Percentiles rank a stretch among this genome's conserved stretches.
phyloP scores from a whole-genome alignment of 2,797 vertebrate genomes.

The Liparis tanakae region DNA sequence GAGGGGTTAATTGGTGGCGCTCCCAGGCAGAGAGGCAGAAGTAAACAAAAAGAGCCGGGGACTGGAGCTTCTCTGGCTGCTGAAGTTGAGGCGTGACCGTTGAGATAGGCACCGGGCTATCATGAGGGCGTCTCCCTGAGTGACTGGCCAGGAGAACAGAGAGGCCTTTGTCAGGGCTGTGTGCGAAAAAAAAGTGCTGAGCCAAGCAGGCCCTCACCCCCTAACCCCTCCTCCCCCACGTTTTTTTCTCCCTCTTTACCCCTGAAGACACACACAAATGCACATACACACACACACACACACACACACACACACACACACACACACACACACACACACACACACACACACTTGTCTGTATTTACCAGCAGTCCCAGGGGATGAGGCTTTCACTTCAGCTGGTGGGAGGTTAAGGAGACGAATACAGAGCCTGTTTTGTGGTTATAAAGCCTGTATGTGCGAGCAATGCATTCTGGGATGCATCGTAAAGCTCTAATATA shows the following conservation, averaged over 20 bases:
- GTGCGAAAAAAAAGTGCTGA: conserved; percentile 78
- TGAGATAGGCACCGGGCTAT: conserved; percentile 76
- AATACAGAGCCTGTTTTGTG: conserved; percentile 54
- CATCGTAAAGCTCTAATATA: conserved; percentile 11
- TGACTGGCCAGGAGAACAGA: conserved; percentile 72
- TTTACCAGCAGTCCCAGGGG: conserved; percentile 69
- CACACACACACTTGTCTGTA: conserved; percentile 65
- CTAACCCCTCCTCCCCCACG: conserved; percentile 4
- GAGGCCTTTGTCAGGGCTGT: conserved; percentile 74
- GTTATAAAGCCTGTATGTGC: conserved; percentile 39
- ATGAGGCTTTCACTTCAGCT: conserved; percentile 62
- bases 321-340: too few relatives aligned
- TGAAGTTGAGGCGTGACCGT: conserved; percentile 72
- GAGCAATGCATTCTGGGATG: conserved; percentile 39
- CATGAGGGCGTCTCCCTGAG: conserved; percentile 77
- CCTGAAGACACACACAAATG: conserved; percentile 52
- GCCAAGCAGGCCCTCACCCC: conserved; percentile 62
- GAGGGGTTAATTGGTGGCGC: conserved; percentile 58
- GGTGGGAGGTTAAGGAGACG: conserved; percentile 45
- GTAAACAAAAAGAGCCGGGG: conserved; percentile 60
- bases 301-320: conserved; percentile 38
- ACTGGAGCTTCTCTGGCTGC: conserved; percentile 56
- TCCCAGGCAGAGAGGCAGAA: conserved; percentile 44
- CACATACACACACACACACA: conserved; percentile 44
- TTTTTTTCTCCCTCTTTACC: conserved; percentile 42